Evolutionary conservation across 2,797 vertebrate species (phyloP), one percentile per base, ranked within the genome.

Genomic region (Hydrophis major): DNA sequence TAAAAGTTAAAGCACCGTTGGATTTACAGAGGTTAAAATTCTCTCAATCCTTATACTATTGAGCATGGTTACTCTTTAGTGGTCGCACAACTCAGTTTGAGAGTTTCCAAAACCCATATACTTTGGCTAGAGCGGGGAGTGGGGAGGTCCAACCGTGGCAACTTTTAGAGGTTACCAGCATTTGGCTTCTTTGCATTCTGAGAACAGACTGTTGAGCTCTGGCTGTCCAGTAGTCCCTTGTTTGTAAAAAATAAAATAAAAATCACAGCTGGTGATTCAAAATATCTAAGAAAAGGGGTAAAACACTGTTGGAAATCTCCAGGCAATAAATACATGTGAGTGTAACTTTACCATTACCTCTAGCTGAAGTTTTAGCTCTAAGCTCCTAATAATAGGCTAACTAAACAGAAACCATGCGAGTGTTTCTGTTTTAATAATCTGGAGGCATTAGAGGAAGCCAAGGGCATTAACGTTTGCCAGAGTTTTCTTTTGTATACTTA

Each of bases 241-340:
- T 92, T 94, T 94, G 89, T 95, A 93, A 93, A 93, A 95, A 92
- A 50, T 95, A 57, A 92, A 92, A 86, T 88, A 89, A 69, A 90
- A 88, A 42, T 87, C 92, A 91, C 90, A 91, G 7, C 74, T 91
- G 8, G 57, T 91, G 90, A 94, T 91, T 86, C 55, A 95, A 95
- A 96, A 56, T 92, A 92, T 92, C 89, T 63, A 28, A n/a, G 86
- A 74, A 89, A 90, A 86, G 95, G 95, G 95, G 94, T 69, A 91
- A 18, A 78, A 94, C 87, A 28, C 61, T 66, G 88, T 95, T 94
- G 94, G 92, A 95, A 93, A 93, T 95, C 92, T 96, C 94, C 63
- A 94, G 95, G 94, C 25, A 89, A 92, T 95, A 95, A 91, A 90
- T 93, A 96, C 92, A 94, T 95, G 96, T 96, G 96, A 96, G 96